Evolutionary conservation across 2,113 vertebrate genomes (phyloP).

Genomic region (Syngnathoides biaculeatus): DNA sequence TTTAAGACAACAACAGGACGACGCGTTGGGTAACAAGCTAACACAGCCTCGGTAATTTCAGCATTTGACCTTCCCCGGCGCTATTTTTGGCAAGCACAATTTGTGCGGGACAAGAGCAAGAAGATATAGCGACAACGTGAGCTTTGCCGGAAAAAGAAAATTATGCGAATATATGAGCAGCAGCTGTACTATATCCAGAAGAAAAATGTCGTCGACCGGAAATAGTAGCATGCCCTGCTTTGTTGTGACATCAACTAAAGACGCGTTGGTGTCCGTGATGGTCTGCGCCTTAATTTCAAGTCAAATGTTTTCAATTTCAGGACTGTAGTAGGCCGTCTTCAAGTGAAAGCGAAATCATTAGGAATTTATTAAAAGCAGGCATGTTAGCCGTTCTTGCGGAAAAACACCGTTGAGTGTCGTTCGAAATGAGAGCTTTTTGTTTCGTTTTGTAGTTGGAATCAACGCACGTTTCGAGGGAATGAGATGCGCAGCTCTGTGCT

Average conservation of each 20-base stretch:
- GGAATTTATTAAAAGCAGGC: not conserved
- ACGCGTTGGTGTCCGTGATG: not conserved
- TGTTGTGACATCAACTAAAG: not conserved
- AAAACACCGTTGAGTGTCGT: not conserved
- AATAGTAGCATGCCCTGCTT: not conserved
- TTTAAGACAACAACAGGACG: not conserved
- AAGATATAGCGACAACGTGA: not conserved
- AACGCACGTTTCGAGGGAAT: not conserved
- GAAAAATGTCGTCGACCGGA: not conserved
- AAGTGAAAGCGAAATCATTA: not conserved
- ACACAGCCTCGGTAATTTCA: not conserved
- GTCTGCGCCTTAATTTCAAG: not conserved
- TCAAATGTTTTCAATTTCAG: not conserved
- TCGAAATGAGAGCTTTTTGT: not conserved
- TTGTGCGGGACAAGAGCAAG: not conserved
- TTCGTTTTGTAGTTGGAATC: not conserved
- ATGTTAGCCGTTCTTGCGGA: too few species aligned
- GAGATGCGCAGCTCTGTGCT: not conserved
- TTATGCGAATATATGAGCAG: too few species aligned
- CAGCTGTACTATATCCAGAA: too few species aligned
- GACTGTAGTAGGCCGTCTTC: not conserved
- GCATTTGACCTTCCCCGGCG: not conserved
- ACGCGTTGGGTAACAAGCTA: not conserved
- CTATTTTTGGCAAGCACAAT: not conserved
- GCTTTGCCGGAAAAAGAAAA: too few species aligned